A percentile compares a stretch with the other conserved stretches of the same genome.
phyloP scores from a whole-genome alignment of 2,888 invertebrate genomes.

The Chamaedrilus cognettii region DNA sequence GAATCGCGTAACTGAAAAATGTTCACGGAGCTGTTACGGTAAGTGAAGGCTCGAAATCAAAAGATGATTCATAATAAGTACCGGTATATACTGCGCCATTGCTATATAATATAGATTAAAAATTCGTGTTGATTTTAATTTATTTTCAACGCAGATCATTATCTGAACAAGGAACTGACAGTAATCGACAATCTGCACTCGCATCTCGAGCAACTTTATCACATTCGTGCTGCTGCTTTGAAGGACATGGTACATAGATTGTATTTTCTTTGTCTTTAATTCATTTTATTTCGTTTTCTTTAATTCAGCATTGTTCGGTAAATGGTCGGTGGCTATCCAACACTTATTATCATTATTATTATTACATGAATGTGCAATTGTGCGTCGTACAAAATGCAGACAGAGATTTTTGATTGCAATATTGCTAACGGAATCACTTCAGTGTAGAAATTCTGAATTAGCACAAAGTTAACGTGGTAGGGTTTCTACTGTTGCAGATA shows the following conservation, averaged over 20 bases:
- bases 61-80: neutral
- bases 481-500: neutral
- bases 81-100: too few relatives aligned
- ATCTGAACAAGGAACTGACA: neutral
- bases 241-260: neutral
- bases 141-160: neutral
- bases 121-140: neutral
- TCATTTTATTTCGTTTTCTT: too few relatives aligned
- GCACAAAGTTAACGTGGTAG: neutral
- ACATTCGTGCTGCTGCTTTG: neutral
- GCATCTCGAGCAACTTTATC: neutral
- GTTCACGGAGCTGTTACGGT: too few relatives aligned
- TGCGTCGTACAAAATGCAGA: too few relatives aligned
- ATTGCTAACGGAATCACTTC: neutral
- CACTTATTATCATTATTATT: too few relatives aligned
- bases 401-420: neutral
- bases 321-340: too few relatives aligned
- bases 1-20: too few relatives aligned
- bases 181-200: neutral
- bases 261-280: too few relatives aligned
- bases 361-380: too few relatives aligned
- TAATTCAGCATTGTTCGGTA: too few relatives aligned
- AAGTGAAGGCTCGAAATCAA: neutral
- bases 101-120: too few relatives aligned
- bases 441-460: neutral